Evolutionary conservation across 2,113 vertebrate species (phyloP), one percentile per base, ranked within the genome.

Genomic region (Lycaon pictus): DNA sequence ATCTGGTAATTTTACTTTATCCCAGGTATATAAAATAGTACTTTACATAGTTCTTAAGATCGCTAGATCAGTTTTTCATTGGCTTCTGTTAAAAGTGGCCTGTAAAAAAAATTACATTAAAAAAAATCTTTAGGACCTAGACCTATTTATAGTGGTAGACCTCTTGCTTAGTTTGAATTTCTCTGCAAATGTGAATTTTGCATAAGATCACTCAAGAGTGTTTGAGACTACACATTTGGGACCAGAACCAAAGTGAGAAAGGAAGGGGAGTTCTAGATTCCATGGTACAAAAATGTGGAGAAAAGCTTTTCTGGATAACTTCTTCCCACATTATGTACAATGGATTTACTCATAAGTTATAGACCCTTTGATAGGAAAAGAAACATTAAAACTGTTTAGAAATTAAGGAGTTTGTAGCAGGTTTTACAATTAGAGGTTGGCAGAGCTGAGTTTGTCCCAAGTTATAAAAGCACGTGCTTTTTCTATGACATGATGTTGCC

Each of bases 1-100:
- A 84, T 91, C 32, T 92, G 37, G 22, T 93, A 32, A 93, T 94
- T 92, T 90, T 77, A 71, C 58, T 43, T 95, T 83, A 58, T 43
- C 32, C 62, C 35, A 87, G 37, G 67, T 93, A 11, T 8, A 55
- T 86, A n/a, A 87, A 90, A 35, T 63, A 69, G 76, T 71, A 29
- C 20, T n/a, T 3, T 87, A 87, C 55, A n/a, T n/a, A 65, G 35
- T 95, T 96, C 55, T 93, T 93, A 93, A 93, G 19, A n/a, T 80
- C n/a, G 6, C 60, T 63, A 69, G 58, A 62, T 84, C 12, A 76
- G 51, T 60, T 95, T 96, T 95, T 84, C 23, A 32, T 80, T 88
- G 83, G 11, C 35, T 58, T 80, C 69, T 92, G 23, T 92, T 94
- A 74, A 89, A 96, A 91, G 43, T 69, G 35, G 22, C 9, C 8